These are phyloP conservation scores for Mantis religiosa DNA, from an alignment of 2,888 invertebrate species.

Conservation along the genomic window DNA sequence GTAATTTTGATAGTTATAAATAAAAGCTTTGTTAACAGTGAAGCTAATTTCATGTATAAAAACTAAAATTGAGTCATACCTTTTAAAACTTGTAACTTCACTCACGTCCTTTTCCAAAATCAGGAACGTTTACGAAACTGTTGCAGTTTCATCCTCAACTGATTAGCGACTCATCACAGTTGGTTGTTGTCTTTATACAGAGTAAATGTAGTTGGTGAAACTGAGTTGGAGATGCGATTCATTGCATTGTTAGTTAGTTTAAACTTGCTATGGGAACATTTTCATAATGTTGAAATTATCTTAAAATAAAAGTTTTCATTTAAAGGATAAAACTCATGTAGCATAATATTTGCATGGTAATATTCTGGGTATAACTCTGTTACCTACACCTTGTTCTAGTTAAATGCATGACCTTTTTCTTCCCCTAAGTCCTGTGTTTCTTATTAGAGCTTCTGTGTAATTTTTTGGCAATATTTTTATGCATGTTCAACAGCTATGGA, in stretches of 20 bases:
- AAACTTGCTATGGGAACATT: neutral
- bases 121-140: no score
- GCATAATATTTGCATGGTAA: neutral
- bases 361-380: neutral
- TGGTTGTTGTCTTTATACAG: no score
- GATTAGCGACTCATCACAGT: no score
- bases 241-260: neutral
- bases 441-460: neutral
- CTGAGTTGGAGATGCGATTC: neutral
- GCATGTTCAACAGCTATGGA: constrained; percentile 11
- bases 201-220: neutral
- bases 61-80: no score
- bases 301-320: neutral
- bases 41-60: no score
- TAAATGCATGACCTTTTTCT: neutral
- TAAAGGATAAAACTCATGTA: neutral
- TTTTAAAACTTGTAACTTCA: no score
- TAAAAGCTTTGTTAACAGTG: no score
- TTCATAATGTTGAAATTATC: neutral
- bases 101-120: no score
- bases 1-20: no score
- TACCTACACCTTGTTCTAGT: neutral
- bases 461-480: neutral
- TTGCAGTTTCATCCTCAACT: no score
- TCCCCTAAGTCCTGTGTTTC: neutral